phyloP scores from a whole-genome alignment of 2,113 vertebrate genomes.

The Zosterops lateralis region DNA sequence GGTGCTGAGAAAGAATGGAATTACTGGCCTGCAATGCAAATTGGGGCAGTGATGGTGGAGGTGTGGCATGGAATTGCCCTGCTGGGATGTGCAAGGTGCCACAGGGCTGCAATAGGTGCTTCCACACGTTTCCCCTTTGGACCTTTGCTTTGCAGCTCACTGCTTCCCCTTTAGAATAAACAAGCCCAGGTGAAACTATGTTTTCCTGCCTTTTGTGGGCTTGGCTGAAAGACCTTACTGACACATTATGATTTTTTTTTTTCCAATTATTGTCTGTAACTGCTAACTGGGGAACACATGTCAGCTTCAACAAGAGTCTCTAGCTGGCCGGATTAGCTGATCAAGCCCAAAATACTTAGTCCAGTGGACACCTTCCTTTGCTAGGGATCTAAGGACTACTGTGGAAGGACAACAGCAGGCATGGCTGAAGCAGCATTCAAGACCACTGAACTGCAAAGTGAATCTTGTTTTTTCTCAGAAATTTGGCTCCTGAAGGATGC shows the following conservation, averaged over 20 bases:
- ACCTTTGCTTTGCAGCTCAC: background rate
- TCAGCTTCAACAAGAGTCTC: background rate
- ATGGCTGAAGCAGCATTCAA: background rate
- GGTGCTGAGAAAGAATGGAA: background rate
- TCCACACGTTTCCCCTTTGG: background rate
- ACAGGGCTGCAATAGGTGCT: accelerated
- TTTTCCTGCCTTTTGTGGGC: background rate
- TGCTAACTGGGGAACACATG: background rate
- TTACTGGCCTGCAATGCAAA: background rate
- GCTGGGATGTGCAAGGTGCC: background rate
- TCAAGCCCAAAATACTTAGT: background rate
- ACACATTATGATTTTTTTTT: background rate
- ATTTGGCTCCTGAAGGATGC: background rate
- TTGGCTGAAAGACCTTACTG: background rate
- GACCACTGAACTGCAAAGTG: background rate
- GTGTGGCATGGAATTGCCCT: background rate
- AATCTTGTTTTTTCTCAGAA: background rate
- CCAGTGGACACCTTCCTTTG: background rate
- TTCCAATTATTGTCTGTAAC: background rate
- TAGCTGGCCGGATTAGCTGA: background rate
- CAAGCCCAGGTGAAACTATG: accelerated
- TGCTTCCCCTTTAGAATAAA: background rate
- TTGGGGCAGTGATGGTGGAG: accelerated
- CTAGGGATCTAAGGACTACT: background rate
- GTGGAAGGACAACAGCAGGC: background rate